Evolutionary conservation across 2,888 invertebrate species (phyloP).

Genomic region (Endomychus coccineus): DNA sequence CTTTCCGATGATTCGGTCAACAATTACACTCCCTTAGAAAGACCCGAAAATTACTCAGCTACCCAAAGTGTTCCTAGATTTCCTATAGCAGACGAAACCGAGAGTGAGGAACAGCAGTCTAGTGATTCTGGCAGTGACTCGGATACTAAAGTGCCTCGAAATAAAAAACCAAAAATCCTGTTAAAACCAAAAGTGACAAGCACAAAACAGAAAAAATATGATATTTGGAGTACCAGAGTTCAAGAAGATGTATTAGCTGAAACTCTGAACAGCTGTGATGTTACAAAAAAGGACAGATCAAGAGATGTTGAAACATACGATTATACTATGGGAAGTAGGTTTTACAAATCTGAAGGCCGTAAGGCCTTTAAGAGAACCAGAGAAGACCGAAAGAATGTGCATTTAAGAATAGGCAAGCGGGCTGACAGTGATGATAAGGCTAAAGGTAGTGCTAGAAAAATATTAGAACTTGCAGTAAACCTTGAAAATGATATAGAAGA

Average conservation of each 20-base stretch:
- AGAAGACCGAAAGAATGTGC: slow-evolving; percentile 52
- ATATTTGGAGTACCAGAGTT: slow-evolving; percentile 64
- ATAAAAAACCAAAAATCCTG: slow-evolving; percentile 50
- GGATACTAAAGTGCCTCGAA: slow-evolving; percentile 39
- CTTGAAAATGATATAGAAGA: slow-evolving; percentile 50
- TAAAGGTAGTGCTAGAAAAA: slow-evolving; percentile 48
- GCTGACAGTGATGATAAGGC: slow-evolving; percentile 32
- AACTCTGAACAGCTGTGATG: slow-evolving; percentile 70
- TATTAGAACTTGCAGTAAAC: slow-evolving; percentile 53
- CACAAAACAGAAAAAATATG: slow-evolving; percentile 60
- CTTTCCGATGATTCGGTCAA: slow-evolving; percentile 38
- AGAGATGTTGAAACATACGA: slow-evolving; percentile 71
- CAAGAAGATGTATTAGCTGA: slow-evolving; percentile 75
- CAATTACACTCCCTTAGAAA: slow-evolving; percentile 51
- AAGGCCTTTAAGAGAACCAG: slow-evolving; percentile 52
- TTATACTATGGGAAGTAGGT: slow-evolving; percentile 45
- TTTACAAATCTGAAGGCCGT: slow-evolving; percentile 50
- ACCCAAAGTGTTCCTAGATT: slow-evolving; percentile 28
- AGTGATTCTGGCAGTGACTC: slow-evolving; percentile 54
- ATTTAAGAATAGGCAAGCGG: slow-evolving; percentile 51
- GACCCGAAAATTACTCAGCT: slow-evolving; percentile 46
- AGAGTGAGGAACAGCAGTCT: slow-evolving; percentile 44
- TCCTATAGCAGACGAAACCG: slow-evolving; percentile 37
- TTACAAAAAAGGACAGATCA: slow-evolving; percentile 59
- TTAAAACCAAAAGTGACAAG: slow-evolving; percentile 42